A percentile compares a stretch with the other conserved stretches of the same genome.
These are phyloP conservation scores for Galemys pyrenaicus DNA, from an alignment of 2,113 vertebrate genomes.

Conservation along the genomic window DNA sequence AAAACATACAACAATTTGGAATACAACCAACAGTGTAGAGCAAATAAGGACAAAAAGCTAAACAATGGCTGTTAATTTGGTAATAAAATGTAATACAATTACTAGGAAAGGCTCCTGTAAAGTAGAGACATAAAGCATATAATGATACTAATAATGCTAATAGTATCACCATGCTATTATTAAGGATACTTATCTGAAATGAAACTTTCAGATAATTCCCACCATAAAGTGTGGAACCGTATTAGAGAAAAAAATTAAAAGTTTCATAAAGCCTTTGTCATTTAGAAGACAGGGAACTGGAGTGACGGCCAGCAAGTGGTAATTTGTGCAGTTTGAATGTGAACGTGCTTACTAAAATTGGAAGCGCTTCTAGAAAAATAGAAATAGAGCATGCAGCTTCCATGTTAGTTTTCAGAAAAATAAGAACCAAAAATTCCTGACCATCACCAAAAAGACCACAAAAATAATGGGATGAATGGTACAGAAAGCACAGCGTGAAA, in stretches of 20 bases:
- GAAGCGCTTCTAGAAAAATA: background rate
- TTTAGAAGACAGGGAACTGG: background rate
- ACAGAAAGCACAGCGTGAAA: background rate
- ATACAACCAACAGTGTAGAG: background rate
- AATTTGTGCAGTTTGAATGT: background rate
- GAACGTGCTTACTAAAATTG: background rate
- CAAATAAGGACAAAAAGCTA: slow-evolving; percentile 24
- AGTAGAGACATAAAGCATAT: slow-evolving; percentile 33
- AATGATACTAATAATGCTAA: slow-evolving; percentile 27
- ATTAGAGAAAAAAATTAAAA: slow-evolving; percentile 20
- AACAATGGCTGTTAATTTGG: slow-evolving; percentile 33
- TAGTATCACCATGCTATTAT: background rate
- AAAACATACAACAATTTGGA: background rate
- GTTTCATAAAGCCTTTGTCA: background rate
- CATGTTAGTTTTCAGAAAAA: background rate
- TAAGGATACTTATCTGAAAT: slow-evolving; percentile 7
- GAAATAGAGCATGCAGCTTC: background rate
- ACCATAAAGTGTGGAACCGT: background rate
- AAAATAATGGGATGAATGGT: background rate
- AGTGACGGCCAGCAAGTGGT: background rate
- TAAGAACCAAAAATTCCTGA: background rate
- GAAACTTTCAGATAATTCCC: slow-evolving; percentile 40
- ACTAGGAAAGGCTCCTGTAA: slow-evolving; percentile 44
- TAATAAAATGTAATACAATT: slow-evolving; percentile 21
- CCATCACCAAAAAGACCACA: background rate